Conservation (phyloP, 2,797 vertebrate species). For the Rhabdomys pumilio region DNA sequence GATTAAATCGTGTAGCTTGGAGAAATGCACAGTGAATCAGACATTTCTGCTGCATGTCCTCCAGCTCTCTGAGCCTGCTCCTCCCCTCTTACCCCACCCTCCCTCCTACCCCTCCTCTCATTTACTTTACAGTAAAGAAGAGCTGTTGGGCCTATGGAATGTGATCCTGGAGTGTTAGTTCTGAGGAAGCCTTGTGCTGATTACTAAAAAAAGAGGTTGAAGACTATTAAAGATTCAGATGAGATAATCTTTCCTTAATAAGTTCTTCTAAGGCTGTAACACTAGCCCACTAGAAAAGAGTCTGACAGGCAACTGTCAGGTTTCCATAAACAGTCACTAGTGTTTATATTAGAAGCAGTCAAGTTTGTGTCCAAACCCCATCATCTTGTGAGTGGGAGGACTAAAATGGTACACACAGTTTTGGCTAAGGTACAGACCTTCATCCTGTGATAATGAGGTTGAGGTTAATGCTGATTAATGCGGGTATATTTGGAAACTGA, state of each 20-base stretch:
- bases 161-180: not conserved
- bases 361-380: not conserved
- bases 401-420: not conserved
- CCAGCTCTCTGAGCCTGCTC: not conserved
- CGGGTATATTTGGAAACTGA: conserved; percentile 61
- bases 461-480: conserved; percentile 3
- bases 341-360: conserved; percentile 52
- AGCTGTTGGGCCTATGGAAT: not conserved
- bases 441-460: not conserved
- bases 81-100: too few species aligned
- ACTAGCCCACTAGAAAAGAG: conserved; percentile 72
- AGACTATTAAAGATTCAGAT: conserved; percentile 56
- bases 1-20: not conserved
- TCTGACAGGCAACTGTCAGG: conserved; percentile 70
- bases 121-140: not conserved
- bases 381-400: not conserved
- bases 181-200: not conserved
- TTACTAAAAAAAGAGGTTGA: conserved; percentile 58
- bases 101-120: not conserved
- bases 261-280: conserved; percentile 59
- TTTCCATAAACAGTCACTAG: conserved; percentile 73
- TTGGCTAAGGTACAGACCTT: conserved; percentile 23
- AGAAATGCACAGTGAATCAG: not conserved
- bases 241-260: conserved; percentile 63
- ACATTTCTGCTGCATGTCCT: not conserved